These are phyloP conservation scores for Lagopus leucura DNA, from an alignment of 2,113 vertebrate genomes.

Conservation along the genomic window DNA sequence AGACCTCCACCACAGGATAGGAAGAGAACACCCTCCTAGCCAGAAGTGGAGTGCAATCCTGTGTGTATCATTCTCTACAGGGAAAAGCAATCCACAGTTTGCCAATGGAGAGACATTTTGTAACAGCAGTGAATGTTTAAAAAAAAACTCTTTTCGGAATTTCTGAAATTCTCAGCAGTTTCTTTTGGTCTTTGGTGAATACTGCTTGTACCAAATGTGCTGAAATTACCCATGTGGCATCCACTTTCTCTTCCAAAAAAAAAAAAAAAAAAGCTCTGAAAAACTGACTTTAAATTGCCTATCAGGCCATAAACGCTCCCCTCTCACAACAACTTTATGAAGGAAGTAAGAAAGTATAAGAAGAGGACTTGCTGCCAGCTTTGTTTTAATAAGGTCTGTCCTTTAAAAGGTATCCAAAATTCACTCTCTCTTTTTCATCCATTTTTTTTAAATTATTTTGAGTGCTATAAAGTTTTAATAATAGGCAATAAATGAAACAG, in stretches of 20 bases:
- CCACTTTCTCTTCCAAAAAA: conserved; percentile 16
- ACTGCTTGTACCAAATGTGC: neutral
- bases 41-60: neutral
- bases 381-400: conserved; percentile 41
- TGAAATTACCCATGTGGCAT: neutral
- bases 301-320: conserved; percentile 5
- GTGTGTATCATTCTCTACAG: neutral
- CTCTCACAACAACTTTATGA: conserved; percentile 61
- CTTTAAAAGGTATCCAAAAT: conserved; percentile 62
- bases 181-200: neutral
- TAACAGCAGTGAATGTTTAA: neutral
- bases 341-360: conserved; percentile 31
- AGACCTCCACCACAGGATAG: neutral
- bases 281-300: conserved; percentile 22
- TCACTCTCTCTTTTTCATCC: conserved; percentile 72
- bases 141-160: neutral
- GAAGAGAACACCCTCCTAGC: neutral
- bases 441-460: conserved; percentile 75
- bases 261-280: neutral
- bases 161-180: neutral
- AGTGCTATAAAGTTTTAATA: conserved; percentile 83
- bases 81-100: neutral
- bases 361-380: conserved; percentile 44
- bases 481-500: conserved; percentile 85
- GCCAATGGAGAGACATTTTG: neutral